These are phyloP conservation scores for Luidia sarsii DNA, from an alignment of 53 echinoderm and acorn worm genomes.

Conservation along the genomic window DNA sequence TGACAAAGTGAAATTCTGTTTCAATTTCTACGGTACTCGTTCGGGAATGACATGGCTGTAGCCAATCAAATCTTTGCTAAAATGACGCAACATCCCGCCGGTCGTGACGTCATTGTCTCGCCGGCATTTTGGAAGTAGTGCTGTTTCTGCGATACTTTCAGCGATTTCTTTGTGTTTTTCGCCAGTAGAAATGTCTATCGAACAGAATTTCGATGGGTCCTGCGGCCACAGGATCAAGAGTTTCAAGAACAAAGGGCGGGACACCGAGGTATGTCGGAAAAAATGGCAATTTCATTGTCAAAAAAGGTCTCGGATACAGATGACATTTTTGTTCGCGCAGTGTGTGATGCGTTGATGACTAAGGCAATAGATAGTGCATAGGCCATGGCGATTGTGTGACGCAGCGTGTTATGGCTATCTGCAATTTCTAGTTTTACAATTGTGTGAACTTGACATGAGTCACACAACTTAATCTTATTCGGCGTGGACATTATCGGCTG, in stretches of 20 bases:
- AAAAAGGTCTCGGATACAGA: slow-evolving; percentile 14
- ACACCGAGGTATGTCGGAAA: slow-evolving; percentile 85
- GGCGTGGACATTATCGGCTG: background rate
- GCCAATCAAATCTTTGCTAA: slow-evolving; percentile 46
- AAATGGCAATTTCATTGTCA: background rate
- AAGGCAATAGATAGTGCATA: background rate
- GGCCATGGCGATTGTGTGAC: background rate
- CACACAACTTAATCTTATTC: background rate
- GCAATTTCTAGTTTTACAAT: background rate
- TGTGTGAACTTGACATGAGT: slow-evolving; percentile 15
- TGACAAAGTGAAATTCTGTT: too few species aligned
- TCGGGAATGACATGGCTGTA: background rate
- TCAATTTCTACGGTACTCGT: too few species aligned
- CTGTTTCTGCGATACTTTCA: slow-evolving; percentile 35
- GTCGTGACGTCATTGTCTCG: slow-evolving; percentile 86
- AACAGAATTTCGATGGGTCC: slow-evolving; percentile 53
- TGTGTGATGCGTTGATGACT: slow-evolving; percentile 19
- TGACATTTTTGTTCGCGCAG: slow-evolving; percentile 27
- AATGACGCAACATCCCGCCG: background rate
- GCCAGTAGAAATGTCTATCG: slow-evolving; percentile 76
- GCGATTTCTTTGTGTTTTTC: slow-evolving; percentile 47
- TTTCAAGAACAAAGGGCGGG: slow-evolving; percentile 98
- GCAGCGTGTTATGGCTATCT: slow-evolving; percentile 12
- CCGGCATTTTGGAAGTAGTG: slow-evolving; percentile 95
- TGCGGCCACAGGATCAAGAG: slow-evolving; percentile 86